Evolutionary conservation across 2,113 vertebrate genomes (phyloP).

Genomic region (Sinosuthora webbiana): DNA sequence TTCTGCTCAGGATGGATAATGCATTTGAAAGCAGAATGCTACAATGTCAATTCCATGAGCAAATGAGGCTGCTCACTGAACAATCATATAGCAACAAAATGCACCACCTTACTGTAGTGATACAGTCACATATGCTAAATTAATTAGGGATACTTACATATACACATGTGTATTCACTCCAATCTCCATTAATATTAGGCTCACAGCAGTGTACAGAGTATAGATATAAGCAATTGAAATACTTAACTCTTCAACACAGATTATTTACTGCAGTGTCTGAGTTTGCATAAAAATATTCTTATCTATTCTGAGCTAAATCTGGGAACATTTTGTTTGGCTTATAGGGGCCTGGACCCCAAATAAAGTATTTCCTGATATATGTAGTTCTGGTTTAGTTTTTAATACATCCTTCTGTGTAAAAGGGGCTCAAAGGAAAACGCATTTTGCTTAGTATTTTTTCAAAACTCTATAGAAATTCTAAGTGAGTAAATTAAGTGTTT

Average conservation of each 20-base stretch:
- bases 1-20: conserved; percentile 62
- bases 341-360: background rate
- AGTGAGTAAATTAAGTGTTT: background rate
- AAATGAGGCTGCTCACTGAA: conserved; percentile 20
- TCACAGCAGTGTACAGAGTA: background rate
- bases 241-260: background rate
- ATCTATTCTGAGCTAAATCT: background rate
- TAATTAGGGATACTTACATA: background rate
- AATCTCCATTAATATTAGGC: background rate
- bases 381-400: background rate
- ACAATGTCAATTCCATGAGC: conserved; percentile 15
- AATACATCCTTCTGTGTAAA: background rate
- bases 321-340: background rate
- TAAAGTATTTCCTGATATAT: background rate
- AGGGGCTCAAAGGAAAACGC: background rate
- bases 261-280: background rate
- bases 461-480: background rate
- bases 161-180: background rate
- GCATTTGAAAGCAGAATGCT: conserved; percentile 55
- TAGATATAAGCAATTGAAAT: background rate
- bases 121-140: background rate
- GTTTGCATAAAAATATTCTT: background rate
- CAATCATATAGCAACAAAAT: background rate
- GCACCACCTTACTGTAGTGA: background rate
- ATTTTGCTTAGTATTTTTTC: background rate